Base-by-base conservation (phyloP, 1,140 invertebrate genomes). In the Bombus affinis region DNA sequence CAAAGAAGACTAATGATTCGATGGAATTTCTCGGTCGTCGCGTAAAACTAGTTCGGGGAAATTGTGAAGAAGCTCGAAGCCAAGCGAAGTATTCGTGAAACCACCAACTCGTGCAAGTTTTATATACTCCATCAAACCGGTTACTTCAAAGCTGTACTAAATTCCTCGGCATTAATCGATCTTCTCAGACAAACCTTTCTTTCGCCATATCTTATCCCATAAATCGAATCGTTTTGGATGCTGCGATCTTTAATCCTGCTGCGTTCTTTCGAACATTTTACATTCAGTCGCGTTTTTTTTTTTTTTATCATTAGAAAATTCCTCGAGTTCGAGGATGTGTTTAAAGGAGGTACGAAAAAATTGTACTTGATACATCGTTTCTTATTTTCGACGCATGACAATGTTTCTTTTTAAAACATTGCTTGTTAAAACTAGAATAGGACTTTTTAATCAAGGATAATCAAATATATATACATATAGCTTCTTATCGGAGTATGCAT, bases 1-100 rank as follows among this genome's bases (percentile, higher is more conserved):
- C 89, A 78, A 85, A 82, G 74, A 65, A 87, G 74, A 90, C 68
- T 87, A 90, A 89, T 87, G 85, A 90, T 76, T 87, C 47, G 37
- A 65, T 22, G 62, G 81, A 80, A 85, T 89, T 42, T 35, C 77
- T 81, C 28, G 76, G 53, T 74, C 25, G 35, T 42, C 39, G 47
- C 22, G 57, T 44, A 57, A 83, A 83, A 76, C 59, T 74, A 13
- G 18, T 13, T 44, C 42, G 71, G 3, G 68, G 47, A 59, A 81
- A 65, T 80, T 39, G 15, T n/a, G 70, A 72, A 75, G 77, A 80
- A 39, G 2, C 12, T 35, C 32, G 32, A 18, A 66, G 28, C 4
- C 0, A 18, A 4, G 25, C 4, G 35, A 42, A 22, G 28, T 53
- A n/a, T 37, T 25, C n/a, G 59, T 22, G 65, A 39, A 78, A 35